phyloP scores from a whole-genome alignment of 2,113 vertebrate species.

The Caretta caretta region DNA sequence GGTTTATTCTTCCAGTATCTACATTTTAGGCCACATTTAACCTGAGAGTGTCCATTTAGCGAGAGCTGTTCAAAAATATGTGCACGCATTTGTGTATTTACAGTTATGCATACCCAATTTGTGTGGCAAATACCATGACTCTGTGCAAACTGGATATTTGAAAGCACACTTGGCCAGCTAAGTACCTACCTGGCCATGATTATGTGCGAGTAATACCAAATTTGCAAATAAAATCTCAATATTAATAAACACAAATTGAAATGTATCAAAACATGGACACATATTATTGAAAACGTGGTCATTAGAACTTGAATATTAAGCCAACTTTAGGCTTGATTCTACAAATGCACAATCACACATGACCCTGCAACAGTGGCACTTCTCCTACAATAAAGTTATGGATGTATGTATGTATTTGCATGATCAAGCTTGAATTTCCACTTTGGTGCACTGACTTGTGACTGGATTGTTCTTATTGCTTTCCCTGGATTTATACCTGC shows the following conservation, averaged over 20 bases:
- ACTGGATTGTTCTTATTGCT: neutral
- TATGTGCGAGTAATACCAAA: neutral
- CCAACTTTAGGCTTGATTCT: neutral
- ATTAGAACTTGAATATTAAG: neutral
- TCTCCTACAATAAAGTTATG: neutral
- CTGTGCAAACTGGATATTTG: neutral
- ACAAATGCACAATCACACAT: neutral
- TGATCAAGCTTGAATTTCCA: neutral
- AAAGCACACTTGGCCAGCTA: neutral
- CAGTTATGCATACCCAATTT: neutral
- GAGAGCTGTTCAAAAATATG: neutral
- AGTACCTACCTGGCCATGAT: neutral
- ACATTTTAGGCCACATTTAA: neutral
- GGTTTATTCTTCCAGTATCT: neutral
- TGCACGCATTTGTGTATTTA: neutral
- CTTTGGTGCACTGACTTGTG: neutral
- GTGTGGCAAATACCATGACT: neutral
- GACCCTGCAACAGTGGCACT: neutral
- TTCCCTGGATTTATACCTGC: constrained; percentile 24
- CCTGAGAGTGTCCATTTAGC: neutral
- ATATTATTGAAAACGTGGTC: neutral
- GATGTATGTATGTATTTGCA: neutral
- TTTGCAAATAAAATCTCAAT: neutral
- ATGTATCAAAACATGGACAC: neutral
- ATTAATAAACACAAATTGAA: neutral